A percentile compares a stretch with the other conserved stretches of the same genome.
Evolutionary conservation across 1,140 invertebrate species (phyloP).

Genomic region (Heliconius congener): DNA sequence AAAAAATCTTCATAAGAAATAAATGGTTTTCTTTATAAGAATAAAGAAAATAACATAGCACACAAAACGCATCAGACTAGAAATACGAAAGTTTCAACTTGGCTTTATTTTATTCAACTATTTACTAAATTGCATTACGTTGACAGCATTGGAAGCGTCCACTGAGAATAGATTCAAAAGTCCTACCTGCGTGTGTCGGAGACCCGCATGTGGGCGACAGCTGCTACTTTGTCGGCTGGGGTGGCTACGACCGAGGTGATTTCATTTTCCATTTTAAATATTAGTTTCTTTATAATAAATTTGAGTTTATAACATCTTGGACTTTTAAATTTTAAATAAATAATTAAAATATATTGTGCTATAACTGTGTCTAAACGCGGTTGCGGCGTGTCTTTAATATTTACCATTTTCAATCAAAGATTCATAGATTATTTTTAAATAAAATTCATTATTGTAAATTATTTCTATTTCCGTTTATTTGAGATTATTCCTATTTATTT

Average conservation of each 20-base stretch:
- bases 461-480: too few relatives aligned
- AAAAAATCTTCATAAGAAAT: too few relatives aligned
- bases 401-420: too few relatives aligned
- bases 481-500: too few relatives aligned
- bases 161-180: slow-evolving; percentile 47
- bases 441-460: too few relatives aligned
- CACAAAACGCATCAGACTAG: background rate
- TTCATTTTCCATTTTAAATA: background rate
- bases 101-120: background rate
- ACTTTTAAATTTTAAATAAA: background rate
- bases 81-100: background rate
- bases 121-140: slow-evolving; percentile 1
- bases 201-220: slow-evolving; percentile 48
- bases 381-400: too few relatives aligned
- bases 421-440: too few relatives aligned
- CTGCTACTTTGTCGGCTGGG: slow-evolving; percentile 68
- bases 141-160: slow-evolving; percentile 57
- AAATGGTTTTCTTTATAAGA: too few relatives aligned
- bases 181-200: slow-evolving; percentile 63
- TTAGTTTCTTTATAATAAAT: background rate
- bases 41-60: background rate
- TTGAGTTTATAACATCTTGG: background rate
- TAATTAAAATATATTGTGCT: background rate
- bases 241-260: slow-evolving; percentile 66
- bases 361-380: too few relatives aligned